phyloP scores from a whole-genome alignment of 2,888 invertebrate species.

The Athrips mouffetella region DNA sequence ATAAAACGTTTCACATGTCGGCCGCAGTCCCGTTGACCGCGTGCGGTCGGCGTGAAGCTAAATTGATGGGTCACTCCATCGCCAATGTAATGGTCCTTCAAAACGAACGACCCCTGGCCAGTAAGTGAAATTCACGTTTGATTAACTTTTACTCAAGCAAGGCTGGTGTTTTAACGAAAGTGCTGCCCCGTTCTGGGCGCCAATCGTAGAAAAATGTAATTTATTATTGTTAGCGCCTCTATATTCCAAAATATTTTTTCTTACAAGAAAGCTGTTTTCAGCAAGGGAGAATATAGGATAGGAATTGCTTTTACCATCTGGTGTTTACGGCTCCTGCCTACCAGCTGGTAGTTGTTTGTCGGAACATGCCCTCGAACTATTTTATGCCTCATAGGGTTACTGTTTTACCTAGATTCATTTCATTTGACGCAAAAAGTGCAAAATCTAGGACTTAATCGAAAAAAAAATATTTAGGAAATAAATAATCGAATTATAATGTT shows the following conservation, averaged over 20 bases:
- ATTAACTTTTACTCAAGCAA: conserved; percentile 66
- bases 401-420: no score
- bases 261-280: no score
- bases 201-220: no score
- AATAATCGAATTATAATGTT: no score
- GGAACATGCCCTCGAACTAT: no score
- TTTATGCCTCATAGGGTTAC: no score
- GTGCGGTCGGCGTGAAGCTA: conserved; percentile 71
- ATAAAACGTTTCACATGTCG: conserved; percentile 73
- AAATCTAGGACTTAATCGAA: no score
- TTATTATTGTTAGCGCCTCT: no score
- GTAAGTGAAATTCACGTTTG: conserved; percentile 74
- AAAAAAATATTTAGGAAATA: no score
- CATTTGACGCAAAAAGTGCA: no score
- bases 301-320: background rate
- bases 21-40: conserved; percentile 55
- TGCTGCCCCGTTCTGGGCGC: conserved; percentile 4
- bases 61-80: conserved; percentile 76
- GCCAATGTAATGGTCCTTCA: conserved; percentile 75
- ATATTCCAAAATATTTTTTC: no score
- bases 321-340: background rate
- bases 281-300: background rate
- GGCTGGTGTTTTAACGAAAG: conserved; percentile 35
- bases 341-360: no score
- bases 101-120: conserved; percentile 67